A percentile compares a stretch with the other conserved stretches of the same genome.
Evolutionary conservation across 2,113 vertebrate genomes (phyloP).

Genomic region (Ivindomyrus marchei): DNA sequence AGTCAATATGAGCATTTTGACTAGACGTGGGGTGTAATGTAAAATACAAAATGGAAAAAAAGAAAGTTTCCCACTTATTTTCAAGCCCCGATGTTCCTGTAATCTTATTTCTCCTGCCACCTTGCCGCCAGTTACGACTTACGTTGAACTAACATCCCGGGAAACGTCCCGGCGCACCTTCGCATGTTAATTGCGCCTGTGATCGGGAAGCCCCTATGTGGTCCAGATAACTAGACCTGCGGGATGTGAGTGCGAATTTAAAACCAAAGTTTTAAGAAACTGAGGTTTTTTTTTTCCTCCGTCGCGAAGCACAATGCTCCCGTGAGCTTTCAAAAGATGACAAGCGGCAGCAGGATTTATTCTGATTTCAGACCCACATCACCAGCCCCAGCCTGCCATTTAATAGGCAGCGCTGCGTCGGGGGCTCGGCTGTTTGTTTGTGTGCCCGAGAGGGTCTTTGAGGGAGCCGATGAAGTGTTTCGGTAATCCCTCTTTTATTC

Average conservation of each 20-base stretch:
- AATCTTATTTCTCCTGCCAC: background rate
- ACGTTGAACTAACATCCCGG: background rate
- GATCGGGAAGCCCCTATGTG: background rate
- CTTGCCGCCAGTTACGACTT: background rate
- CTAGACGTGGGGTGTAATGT: background rate
- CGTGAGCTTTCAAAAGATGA: conserved; percentile 24
- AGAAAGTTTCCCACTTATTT: background rate
- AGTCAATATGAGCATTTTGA: background rate
- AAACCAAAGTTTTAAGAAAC: conserved; percentile 25
- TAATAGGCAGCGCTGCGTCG: conserved; percentile 37
- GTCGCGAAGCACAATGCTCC: conserved; percentile 18
- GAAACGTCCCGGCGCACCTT: background rate
- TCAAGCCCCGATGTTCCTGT: background rate
- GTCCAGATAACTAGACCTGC: conserved; percentile 7
- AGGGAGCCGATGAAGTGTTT: conserved; percentile 47
- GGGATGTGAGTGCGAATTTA: background rate
- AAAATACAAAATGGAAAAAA: background rate
- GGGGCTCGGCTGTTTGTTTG: conserved; percentile 57
- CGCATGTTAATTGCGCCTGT: background rate
- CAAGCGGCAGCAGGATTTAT: conserved; percentile 35
- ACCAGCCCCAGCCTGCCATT: conserved; percentile 37
- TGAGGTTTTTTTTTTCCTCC: conserved; percentile 22
- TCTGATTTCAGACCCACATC: conserved; percentile 23
- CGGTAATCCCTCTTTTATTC: conserved; percentile 65
- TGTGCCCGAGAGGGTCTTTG: conserved; percentile 47